Evolutionary conservation across 1,140 invertebrate species (phyloP), one percentile per base, ranked within the genome.

Genomic region (Akabosia matsudoensis): DNA sequence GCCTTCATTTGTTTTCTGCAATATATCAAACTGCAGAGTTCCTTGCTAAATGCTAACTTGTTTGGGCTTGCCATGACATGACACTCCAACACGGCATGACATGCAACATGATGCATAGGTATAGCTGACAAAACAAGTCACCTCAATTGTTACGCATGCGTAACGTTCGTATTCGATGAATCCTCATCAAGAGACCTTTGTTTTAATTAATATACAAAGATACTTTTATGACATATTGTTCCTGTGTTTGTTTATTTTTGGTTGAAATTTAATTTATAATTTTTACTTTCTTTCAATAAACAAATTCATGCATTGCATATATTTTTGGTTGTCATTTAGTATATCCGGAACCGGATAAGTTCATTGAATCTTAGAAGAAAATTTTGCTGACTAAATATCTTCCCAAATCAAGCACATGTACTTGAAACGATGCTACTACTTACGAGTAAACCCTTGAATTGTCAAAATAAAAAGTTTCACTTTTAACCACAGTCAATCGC

Each of bases 381-480:
- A 45, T 18, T 45, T 45, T 45, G 37, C 7, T 10, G 18, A 45
- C 26, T 61, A 24, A 61, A 14, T 61, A 7, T 61, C n/a, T n/a
- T n/a, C n/a, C n/a, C n/a, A n/a, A n/a, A n/a, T n/a, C n/a, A n/a
- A n/a, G n/a, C n/a, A n/a, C n/a, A n/a, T n/a, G n/a, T n/a, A n/a
- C n/a, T n/a, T n/a, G n/a, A n/a, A n/a, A n/a, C n/a, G n/a, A n/a
- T n/a, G n/a, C n/a, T n/a, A n/a, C n/a, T n/a, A n/a, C n/a, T n/a
- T n/a, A 45, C 7, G 18, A 67, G 28, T 30, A 24, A 67, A 67
- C 31, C 31, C 7, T 67, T 67, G 10, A 31, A 13, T 30, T 67
- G 61, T 67, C 61, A 67, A 67, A 67, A 67, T 30, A 67, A 67
- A 67, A 67, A 67, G 61, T 67, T 67, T 67, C 61, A 67, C 61